phyloP scores from a whole-genome alignment of 2,113 vertebrate genomes.

The Taxidea taxus region DNA sequence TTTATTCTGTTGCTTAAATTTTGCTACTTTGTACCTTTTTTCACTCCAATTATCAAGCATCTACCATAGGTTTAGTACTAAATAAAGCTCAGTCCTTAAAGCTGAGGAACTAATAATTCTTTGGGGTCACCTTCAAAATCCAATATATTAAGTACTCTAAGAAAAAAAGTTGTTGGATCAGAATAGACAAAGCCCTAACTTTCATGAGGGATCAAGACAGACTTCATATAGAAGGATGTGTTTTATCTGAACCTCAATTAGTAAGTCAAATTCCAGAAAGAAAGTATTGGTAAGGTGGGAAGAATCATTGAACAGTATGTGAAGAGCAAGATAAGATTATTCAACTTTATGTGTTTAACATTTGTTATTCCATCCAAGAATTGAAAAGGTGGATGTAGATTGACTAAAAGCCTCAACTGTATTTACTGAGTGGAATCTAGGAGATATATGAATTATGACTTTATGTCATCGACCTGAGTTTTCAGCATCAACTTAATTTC shows the following conservation, averaged over 20 bases:
- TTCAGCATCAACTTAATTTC: neutral
- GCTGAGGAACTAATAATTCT: neutral
- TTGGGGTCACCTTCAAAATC: neutral
- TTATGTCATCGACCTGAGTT: neutral
- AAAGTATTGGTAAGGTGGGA: neutral
- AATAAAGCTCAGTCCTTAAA: neutral
- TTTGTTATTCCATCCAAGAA: neutral
- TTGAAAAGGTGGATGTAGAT: neutral
- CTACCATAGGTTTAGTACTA: neutral
- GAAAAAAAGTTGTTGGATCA: neutral
- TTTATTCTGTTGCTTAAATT: neutral
- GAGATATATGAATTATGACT: neutral
- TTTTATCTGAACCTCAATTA: slow-evolving; percentile 23
- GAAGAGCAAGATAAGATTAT: neutral
- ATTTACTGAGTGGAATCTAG: neutral
- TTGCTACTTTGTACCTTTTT: neutral
- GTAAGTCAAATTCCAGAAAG: neutral
- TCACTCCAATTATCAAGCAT: neutral
- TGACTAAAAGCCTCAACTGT: neutral
- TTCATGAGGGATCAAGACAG: neutral
- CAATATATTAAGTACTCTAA: neutral
- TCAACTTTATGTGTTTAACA: neutral
- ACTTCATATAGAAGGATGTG: neutral
- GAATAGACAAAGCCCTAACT: neutral
- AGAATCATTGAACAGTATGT: neutral